A percentile compares a stretch with the other conserved stretches of the same genome.
Evolutionary conservation across 1,140 invertebrate genomes (phyloP).

Genomic region (Chironomus striatipennis): DNA sequence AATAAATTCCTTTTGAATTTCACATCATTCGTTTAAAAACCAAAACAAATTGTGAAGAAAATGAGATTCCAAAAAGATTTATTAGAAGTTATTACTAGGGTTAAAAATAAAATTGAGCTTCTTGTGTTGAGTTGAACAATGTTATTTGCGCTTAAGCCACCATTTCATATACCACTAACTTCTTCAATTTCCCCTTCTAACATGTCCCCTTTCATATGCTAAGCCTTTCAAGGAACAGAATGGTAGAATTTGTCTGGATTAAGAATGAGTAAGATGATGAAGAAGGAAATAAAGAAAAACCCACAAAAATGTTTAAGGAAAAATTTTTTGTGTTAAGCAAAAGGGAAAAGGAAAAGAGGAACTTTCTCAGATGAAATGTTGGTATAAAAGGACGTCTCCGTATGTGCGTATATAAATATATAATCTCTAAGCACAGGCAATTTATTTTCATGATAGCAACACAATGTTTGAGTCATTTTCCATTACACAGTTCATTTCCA

Average conservation of each 20-base stretch:
- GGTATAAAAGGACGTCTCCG: background rate
- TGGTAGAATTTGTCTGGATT: background rate
- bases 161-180: too few relatives aligned
- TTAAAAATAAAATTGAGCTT: too few relatives aligned
- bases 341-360: background rate
- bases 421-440: conserved; percentile 6
- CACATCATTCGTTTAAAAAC: too few relatives aligned
- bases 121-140: too few relatives aligned
- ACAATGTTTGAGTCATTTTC: conserved; percentile 14
- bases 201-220: background rate
- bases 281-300: conserved; percentile 1
- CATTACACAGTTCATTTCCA: conserved; percentile 20
- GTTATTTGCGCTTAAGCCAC: too few relatives aligned
- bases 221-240: background rate
- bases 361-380: background rate
- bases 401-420: background rate
- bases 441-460: conserved; percentile 17
- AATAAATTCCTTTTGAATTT: too few relatives aligned
- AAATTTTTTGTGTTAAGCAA: background rate
- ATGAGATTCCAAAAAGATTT: too few relatives aligned
- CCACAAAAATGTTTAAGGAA: background rate
- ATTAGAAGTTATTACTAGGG: too few relatives aligned
- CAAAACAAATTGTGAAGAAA: too few relatives aligned
- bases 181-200: too few relatives aligned
- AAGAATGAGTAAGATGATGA: conserved; percentile 6